These are phyloP conservation scores for Malthinus flaveolus DNA, from an alignment of 2,888 invertebrate genomes.

Conservation along the genomic window DNA sequence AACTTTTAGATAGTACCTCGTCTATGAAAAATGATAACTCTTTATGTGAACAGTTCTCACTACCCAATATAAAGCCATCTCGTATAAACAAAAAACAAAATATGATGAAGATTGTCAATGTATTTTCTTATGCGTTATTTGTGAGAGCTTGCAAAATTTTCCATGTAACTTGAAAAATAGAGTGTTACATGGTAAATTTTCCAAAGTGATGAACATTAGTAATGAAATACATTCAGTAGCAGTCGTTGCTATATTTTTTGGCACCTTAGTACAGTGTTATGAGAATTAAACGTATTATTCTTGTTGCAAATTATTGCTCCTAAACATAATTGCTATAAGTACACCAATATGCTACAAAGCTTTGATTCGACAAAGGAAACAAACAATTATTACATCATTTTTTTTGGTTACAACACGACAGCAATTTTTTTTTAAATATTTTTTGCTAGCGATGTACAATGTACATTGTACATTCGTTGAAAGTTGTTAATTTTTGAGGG, in stretches of 20 bases:
- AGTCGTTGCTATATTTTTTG: conserved; percentile 37
- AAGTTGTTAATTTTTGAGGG: background rate
- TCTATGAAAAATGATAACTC: no score
- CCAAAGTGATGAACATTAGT: conserved; percentile 2
- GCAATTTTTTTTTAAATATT: background rate
- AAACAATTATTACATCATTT: conserved; percentile 14
- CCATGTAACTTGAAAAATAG: conserved; percentile 13
- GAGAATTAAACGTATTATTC: conserved; percentile 35
- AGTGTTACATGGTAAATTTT: conserved; percentile 17
- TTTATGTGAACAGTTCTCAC: no score
- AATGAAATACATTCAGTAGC: conserved; percentile 19
- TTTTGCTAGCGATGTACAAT: conserved; percentile 9
- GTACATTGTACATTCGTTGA: no score
- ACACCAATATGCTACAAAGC: conserved; percentile 45
- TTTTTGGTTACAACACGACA: conserved; percentile 14
- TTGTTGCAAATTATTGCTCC: conserved; percentile 42
- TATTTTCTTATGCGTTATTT: conserved; percentile 34
- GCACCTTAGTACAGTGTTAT: conserved; percentile 32
- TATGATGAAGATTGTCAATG: conserved; percentile 45
- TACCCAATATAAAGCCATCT: no score
- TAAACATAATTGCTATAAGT: conserved; percentile 42
- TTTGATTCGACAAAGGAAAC: conserved; percentile 35
- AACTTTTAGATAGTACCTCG: no score
- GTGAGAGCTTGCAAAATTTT: conserved; percentile 20
- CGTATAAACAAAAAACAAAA: conserved; percentile 18